A percentile compares a stretch with the other conserved stretches of the same genome.
Evolutionary conservation across 2,113 vertebrate species (phyloP).

Genomic region (Triplophysa siluroides): DNA sequence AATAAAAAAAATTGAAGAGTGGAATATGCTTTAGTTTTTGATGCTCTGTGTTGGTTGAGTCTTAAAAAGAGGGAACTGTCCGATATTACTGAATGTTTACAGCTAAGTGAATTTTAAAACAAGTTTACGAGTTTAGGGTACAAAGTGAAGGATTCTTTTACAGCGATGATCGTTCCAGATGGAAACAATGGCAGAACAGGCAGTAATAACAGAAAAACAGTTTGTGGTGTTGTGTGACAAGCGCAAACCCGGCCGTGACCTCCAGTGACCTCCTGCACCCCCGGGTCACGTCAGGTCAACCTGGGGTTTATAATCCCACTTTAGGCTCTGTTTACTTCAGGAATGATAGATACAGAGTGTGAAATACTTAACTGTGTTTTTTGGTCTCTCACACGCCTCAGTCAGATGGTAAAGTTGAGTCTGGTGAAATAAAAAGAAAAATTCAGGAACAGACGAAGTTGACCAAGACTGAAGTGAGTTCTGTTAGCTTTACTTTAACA

Average conservation of each 20-base stretch:
- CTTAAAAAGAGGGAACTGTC: too few relatives aligned
- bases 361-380: slow-evolving; percentile 25
- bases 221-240: slow-evolving; percentile 10
- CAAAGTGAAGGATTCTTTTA: background rate
- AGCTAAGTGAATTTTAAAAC: slow-evolving; percentile 4
- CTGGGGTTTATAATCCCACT: slow-evolving; percentile 54
- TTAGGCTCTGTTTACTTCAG: slow-evolving; percentile 48
- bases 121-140: background rate
- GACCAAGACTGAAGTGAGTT: background rate
- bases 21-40: too few relatives aligned
- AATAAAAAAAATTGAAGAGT: too few relatives aligned
- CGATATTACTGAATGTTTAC: background rate
- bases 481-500: too few relatives aligned
- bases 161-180: too few relatives aligned
- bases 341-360: slow-evolving; percentile 56
- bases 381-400: background rate
- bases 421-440: background rate
- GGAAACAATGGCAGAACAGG: background rate
- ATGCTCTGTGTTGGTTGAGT: background rate
- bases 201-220: background rate
- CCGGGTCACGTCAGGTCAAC: slow-evolving; percentile 57
- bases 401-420: background rate
- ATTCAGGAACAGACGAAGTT: background rate
- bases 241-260: background rate
- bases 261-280: background rate